Conservation (phyloP, 2,113 vertebrate species). For the Nanger granti region DNA sequence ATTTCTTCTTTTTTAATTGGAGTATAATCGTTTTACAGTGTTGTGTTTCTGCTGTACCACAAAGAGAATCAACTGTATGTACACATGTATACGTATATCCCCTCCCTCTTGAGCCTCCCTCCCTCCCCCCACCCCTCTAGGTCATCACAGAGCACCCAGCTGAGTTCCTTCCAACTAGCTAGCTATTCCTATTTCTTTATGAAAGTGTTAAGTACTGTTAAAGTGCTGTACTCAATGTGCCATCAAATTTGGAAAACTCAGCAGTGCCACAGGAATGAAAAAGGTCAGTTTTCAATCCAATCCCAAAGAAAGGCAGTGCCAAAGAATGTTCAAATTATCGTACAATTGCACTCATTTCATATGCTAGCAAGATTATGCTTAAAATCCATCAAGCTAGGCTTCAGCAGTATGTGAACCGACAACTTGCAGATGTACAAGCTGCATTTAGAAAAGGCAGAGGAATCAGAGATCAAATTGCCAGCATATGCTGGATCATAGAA, state of each 20-base stretch:
- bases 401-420: background rate
- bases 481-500: background rate
- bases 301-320: background rate
- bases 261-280: background rate
- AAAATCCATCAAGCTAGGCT: background rate
- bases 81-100: background rate
- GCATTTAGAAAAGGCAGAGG: background rate
- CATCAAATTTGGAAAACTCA: background rate
- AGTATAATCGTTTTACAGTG: background rate
- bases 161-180: background rate
- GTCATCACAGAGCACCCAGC: background rate
- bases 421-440: background rate
- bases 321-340: background rate
- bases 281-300: background rate
- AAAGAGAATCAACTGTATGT: background rate
- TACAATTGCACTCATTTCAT: background rate
- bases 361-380: background rate
- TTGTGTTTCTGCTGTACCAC: background rate
- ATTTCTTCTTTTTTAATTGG: background rate
- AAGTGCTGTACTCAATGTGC: background rate
- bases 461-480: background rate
- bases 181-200: background rate
- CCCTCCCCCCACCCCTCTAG: background rate
- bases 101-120: background rate
- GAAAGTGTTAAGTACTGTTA: background rate